A percentile compares a stretch with the other conserved stretches of the same genome.
phyloP scores from a whole-genome alignment of 2,888 invertebrate genomes.

The Eupithecia tripunctaria region DNA sequence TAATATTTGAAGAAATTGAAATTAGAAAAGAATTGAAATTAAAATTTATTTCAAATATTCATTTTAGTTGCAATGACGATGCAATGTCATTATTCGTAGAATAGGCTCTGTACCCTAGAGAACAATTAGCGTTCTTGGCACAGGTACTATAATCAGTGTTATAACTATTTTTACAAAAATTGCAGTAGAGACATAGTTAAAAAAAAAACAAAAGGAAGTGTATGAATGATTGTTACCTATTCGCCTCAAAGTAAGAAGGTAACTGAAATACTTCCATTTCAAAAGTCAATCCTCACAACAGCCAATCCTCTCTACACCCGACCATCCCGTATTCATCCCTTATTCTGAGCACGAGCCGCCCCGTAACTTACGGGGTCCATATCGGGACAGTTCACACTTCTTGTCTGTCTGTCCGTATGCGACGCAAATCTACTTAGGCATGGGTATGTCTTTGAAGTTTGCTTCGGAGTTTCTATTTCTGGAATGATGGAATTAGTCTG shows the following conservation, averaged over 20 bases:
- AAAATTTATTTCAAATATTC: too few relatives aligned
- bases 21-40: too few relatives aligned
- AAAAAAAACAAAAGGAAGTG: too few relatives aligned
- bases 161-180: too few relatives aligned
- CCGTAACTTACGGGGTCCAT: constrained; percentile 46
- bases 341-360: constrained; percentile 42
- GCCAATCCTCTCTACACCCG: constrained; percentile 25
- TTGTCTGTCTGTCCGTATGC: constrained; percentile 40
- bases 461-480: not conserved
- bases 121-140: too few relatives aligned
- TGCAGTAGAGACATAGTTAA: too few relatives aligned
- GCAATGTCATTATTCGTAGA: too few relatives aligned
- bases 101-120: too few relatives aligned
- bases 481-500: not conserved
- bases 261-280: not conserved
- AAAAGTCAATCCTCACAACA: not conserved
- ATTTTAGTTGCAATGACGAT: too few relatives aligned
- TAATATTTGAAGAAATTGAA: too few relatives aligned
- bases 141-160: too few relatives aligned
- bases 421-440: not conserved
- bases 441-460: not conserved
- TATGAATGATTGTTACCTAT: not conserved
- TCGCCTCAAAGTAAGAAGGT: not conserved
- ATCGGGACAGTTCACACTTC: constrained; percentile 46
- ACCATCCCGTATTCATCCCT: constrained; percentile 27